phyloP scores from a whole-genome alignment of 2,113 vertebrate species.

The Amazona guildingii region DNA sequence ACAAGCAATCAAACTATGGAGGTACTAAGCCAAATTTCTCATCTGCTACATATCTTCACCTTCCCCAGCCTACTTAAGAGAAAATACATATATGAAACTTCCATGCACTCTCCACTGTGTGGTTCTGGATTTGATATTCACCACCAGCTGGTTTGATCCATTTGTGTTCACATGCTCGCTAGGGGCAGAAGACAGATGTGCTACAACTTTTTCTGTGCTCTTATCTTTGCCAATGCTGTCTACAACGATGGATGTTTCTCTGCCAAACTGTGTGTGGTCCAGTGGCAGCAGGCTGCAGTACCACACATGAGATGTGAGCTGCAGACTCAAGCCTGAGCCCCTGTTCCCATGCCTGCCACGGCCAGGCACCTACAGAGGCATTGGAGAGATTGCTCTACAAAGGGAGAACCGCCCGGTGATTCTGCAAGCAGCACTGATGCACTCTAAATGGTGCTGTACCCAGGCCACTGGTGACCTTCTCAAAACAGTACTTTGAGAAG shows the following conservation, averaged over 20 bases:
- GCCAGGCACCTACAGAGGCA: fast-evolving
- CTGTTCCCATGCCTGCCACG: neutral
- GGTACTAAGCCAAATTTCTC: neutral
- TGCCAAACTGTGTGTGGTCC: slow-evolving; percentile 34
- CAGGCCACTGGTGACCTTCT: neutral
- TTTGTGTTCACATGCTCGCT: slow-evolving; percentile 40
- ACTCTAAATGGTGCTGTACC: neutral
- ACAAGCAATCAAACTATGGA: neutral
- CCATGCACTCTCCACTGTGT: neutral
- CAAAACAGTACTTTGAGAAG: slow-evolving; percentile 26
- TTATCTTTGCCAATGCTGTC: slow-evolving; percentile 32
- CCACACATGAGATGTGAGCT: slow-evolving; percentile 3
- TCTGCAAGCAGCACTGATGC: neutral
- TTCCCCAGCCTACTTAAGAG: neutral
- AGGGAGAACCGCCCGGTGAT: neutral
- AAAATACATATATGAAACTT: neutral
- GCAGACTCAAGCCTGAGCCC: neutral
- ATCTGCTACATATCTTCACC: neutral
- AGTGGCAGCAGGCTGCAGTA: slow-evolving; percentile 28
- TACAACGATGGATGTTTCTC: neutral
- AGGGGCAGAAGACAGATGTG: slow-evolving; percentile 44
- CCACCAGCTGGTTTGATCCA: slow-evolving; percentile 15
- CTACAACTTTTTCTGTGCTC: slow-evolving; percentile 33
- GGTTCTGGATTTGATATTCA: slow-evolving; percentile 48
- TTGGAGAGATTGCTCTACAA: neutral